These are phyloP conservation scores for Rhabditophanes sp. DNA, from an alignment of 2,888 invertebrate species.

Conservation along the genomic window DNA sequence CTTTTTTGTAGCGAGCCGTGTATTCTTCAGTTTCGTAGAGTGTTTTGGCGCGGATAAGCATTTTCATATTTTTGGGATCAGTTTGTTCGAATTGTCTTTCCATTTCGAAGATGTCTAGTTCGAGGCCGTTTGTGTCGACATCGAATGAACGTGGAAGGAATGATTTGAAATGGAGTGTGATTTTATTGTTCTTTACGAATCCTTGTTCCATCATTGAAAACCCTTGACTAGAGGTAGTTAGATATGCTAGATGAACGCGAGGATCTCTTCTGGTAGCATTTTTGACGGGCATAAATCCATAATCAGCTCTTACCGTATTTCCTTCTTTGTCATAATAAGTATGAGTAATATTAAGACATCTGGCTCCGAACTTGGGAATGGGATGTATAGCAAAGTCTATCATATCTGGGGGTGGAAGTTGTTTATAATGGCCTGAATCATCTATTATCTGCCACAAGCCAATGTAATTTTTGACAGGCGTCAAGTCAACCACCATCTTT, in stretches of 20 bases:
- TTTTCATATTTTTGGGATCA: constrained; percentile 33
- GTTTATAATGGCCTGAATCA: constrained; percentile 12
- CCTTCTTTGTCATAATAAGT: constrained; percentile 33
- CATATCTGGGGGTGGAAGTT: constrained; percentile 36
- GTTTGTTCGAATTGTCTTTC: constrained; percentile 35
- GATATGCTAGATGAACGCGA: constrained; percentile 36
- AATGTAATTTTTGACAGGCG: constrained; percentile 32
- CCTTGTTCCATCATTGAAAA: constrained; percentile 44
- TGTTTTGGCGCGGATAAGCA: constrained; percentile 39
- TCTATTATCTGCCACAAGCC: constrained; percentile 29
- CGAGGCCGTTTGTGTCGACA: constrained; percentile 25
- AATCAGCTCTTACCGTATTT: constrained; percentile 30
- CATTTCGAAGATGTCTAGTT: constrained; percentile 37
- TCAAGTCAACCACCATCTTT: too few relatives aligned
- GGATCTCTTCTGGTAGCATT: constrained; percentile 40
- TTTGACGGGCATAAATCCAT: constrained; percentile 43
- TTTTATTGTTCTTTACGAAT: constrained; percentile 31
- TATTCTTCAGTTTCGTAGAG: constrained; percentile 34
- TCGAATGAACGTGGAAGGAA: constrained; percentile 37
- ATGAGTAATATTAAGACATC: constrained; percentile 41
- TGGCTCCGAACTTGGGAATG: constrained; percentile 42
- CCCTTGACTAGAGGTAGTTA: constrained; percentile 40
- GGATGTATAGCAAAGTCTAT: constrained; percentile 43
- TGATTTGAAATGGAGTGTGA: constrained; percentile 41
- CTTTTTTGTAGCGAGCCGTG: constrained; percentile 27